phyloP scores from a whole-genome alignment of 2,113 vertebrate species.

The Climacteris rufus region DNA sequence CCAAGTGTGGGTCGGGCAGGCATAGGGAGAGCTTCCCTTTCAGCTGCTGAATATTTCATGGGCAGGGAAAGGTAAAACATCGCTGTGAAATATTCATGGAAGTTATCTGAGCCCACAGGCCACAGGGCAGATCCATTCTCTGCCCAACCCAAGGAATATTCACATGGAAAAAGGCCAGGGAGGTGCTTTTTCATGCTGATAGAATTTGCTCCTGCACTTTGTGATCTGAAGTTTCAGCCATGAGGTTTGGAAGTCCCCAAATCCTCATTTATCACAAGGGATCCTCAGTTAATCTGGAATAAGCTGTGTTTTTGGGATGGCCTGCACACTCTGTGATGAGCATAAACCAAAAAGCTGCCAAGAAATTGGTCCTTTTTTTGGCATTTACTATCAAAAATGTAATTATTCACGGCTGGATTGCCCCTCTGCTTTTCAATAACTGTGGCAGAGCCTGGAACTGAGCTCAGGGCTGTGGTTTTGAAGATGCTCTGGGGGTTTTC shows the following conservation, averaged over 20 bases:
- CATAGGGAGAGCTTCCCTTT: not conserved
- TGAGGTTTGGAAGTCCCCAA: not conserved
- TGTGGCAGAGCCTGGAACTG: not conserved
- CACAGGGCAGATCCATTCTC: not conserved
- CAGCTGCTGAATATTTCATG: conserved; percentile 53
- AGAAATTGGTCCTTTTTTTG: accelerated
- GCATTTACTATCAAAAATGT: not conserved
- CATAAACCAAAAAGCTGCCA: accelerated
- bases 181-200: accelerated
- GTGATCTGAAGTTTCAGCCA: too few species aligned
- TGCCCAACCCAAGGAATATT: not conserved
- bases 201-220: not conserved
- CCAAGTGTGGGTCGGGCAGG: accelerated
- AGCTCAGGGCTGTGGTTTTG: accelerated
- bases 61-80: not conserved
- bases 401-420: accelerated
- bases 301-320: not conserved
- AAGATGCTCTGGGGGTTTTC: accelerated
- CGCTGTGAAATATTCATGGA: conserved; percentile 3
- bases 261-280: accelerated
- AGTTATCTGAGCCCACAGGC: not conserved
- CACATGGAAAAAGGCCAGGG: accelerated
- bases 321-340: not conserved
- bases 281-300: not conserved
- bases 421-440: not conserved